Base-by-base conservation (phyloP, 2,888 invertebrate genomes). In the Meteorus cinctellus region DNA sequence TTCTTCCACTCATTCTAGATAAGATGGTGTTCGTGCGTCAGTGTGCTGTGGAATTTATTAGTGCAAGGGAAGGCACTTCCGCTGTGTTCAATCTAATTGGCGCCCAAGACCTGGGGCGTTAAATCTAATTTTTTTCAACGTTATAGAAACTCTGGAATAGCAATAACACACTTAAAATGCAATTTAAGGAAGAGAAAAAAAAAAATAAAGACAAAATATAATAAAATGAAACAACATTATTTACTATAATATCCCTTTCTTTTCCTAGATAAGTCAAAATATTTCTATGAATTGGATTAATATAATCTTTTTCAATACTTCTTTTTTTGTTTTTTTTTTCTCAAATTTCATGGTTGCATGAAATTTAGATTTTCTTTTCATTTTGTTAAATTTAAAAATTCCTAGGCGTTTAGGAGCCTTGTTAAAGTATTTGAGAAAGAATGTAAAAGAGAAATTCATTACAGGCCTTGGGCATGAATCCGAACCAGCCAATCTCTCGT, bases 21-120 rank as follows among this genome's bases (percentile, higher is more conserved):
- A 76, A 66, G 74, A 78, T 77, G 77, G 79, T 80, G 80, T 80
- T 80, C 81, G 76, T 78, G 72, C 79, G 67, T 77, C 55, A 45
- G 76, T 75, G 76, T 77, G 74, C 74, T 85, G 83, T 85, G 84
- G 85, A 86, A 86, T 88, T 55, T 55, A 84, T 83, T 82, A 88
- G 89, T 89, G 89, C 88, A 88, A 86, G 86, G 88, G 86, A 89
- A 89, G 89, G 89, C 89, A 89, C 88, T 89, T 89, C 83, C 86
- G 87, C 88, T 88, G 86, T 85, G 82, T 85, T 80, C 74, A 80
- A 78, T 41, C 68, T 75, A 82, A 81, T 83, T 80, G 79, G 72
- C 77, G 76, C 82, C 81, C 82, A 80, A 80, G 81, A 82, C 83
- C 81, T 78, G 75, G 66, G 60, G 31, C 75, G 76, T 77, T 80